Conservation (phyloP, 1,140 invertebrate species). For the Drosophila lacertosa region DNA sequence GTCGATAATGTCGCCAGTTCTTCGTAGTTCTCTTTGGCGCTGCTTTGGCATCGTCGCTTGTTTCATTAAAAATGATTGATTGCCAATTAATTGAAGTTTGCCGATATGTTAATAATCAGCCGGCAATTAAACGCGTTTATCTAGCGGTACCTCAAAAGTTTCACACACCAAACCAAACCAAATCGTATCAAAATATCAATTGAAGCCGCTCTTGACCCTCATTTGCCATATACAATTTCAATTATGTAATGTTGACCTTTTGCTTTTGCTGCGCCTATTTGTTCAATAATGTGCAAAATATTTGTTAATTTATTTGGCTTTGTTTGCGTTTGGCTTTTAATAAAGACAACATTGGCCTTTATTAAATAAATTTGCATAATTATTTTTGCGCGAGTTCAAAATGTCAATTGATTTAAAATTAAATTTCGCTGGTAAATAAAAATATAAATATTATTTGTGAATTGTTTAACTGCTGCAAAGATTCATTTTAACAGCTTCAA, state of each 20-base stretch:
- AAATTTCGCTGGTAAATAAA: constrained; percentile 10
- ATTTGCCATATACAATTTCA: constrained; percentile 13
- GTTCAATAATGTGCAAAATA: constrained; percentile 14
- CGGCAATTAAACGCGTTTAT: constrained; percentile 55
- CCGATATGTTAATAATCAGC: constrained; percentile 74
- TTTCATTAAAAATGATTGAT: constrained; percentile 83
- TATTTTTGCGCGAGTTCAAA: background rate
- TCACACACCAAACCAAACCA: no score
- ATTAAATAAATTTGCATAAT: constrained; percentile 39
- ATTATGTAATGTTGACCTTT: constrained; percentile 21
- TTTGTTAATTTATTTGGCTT: constrained; percentile 37
- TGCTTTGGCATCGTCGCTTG: constrained; percentile 34
- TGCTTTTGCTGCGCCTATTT: constrained; percentile 22
- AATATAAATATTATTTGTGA: background rate
- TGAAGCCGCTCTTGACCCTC: constrained; percentile 5
- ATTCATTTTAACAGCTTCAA: background rate
- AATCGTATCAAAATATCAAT: no score
- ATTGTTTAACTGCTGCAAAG: background rate
- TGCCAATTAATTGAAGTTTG: constrained; percentile 80
- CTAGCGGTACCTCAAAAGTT: constrained; percentile 1
- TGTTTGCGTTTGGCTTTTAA: constrained; percentile 45
- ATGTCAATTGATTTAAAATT: constrained; percentile 3
- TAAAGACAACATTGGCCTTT: constrained; percentile 44
- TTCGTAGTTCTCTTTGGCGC: constrained; percentile 25
- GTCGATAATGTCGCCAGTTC: constrained; percentile 74